Evolutionary conservation across 1,140 invertebrate species (phyloP).

Genomic region (Pseudomyrmex concolor): DNA sequence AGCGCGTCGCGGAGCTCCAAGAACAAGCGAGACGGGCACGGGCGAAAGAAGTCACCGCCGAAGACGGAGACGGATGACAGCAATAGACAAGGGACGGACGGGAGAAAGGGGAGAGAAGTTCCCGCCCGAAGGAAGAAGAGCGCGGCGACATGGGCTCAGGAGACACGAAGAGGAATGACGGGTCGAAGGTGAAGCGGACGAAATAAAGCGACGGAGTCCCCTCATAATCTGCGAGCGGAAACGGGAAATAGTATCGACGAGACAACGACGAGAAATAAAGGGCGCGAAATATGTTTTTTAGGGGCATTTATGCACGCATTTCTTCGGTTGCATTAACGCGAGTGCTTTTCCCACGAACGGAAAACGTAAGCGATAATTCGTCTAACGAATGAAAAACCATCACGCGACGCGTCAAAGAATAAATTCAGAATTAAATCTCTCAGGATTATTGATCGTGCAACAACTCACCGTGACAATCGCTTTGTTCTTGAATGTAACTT

Average conservation of each 20-base stretch:
- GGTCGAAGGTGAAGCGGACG: slow-evolving; percentile 68
- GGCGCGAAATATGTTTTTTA: not conserved
- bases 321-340: not conserved
- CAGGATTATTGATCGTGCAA: slow-evolving; percentile 2
- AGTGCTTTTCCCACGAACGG: not conserved
- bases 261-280: slow-evolving; percentile 8
- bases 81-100: slow-evolving; percentile 63
- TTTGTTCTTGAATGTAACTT: not conserved
- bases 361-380: not conserved
- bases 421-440: not conserved
- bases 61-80: slow-evolving; percentile 63
- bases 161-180: slow-evolving; percentile 65
- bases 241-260: slow-evolving; percentile 31
- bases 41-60: slow-evolving; percentile 35
- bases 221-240: not conserved
- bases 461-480: not conserved
- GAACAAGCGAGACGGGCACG: slow-evolving; percentile 27
- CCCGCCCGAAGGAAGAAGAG: not conserved
- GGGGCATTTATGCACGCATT: too few relatives aligned
- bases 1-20: not conserved
- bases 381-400: not conserved
- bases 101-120: slow-evolving; percentile 27
- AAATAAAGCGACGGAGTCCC: slow-evolving; percentile 70
- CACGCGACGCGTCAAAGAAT: too few relatives aligned
- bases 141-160: slow-evolving; percentile 58